Percentiles rank a stretch among this genome's conserved stretches.
These are phyloP conservation scores for Drosophila busckii DNA, from an alignment of 1,140 invertebrate genomes.

Conservation along the genomic window DNA sequence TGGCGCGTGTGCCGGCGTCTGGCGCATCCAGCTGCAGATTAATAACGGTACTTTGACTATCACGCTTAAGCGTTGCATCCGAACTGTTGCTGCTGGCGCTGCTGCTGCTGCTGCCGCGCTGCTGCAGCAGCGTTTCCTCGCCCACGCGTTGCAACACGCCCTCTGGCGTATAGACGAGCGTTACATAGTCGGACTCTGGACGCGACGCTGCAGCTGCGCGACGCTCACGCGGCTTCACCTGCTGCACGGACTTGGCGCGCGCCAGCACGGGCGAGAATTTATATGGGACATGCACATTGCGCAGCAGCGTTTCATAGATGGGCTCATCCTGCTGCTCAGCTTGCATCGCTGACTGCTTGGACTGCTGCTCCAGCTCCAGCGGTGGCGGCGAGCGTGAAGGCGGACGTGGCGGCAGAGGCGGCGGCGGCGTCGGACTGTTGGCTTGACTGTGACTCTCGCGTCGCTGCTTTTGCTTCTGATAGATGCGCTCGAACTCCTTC, in stretches of 20 bases:
- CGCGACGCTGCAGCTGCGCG: constrained; percentile 20
- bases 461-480: constrained; percentile 84
- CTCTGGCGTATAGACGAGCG: constrained; percentile 64
- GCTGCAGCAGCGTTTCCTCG: constrained; percentile 45
- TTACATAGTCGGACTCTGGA: constrained; percentile 78
- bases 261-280: constrained; percentile 72
- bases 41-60: constrained; percentile 66
- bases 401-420: constrained; percentile 49
- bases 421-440: constrained; percentile 14
- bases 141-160: constrained; percentile 63
- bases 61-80: constrained; percentile 53
- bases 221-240: constrained; percentile 51
- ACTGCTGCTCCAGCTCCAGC: constrained; percentile 47
- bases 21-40: constrained; percentile 49
- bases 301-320: constrained; percentile 70
- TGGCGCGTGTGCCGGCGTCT: constrained; percentile 25
- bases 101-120: constrained; percentile 3
- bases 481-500: constrained; percentile 88
- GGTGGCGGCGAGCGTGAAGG: constrained; percentile 63
- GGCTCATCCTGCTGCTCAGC: constrained; percentile 50
- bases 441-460: constrained; percentile 41
- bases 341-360: neutral
- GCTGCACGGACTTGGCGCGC: constrained; percentile 61
- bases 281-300: constrained; percentile 78
- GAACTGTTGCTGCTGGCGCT: constrained; percentile 53